A percentile compares a stretch with the other conserved stretches of the same genome.
Evolutionary conservation across 2,113 vertebrate genomes (phyloP).

Genomic region (Pantherophis guttatus): DNA sequence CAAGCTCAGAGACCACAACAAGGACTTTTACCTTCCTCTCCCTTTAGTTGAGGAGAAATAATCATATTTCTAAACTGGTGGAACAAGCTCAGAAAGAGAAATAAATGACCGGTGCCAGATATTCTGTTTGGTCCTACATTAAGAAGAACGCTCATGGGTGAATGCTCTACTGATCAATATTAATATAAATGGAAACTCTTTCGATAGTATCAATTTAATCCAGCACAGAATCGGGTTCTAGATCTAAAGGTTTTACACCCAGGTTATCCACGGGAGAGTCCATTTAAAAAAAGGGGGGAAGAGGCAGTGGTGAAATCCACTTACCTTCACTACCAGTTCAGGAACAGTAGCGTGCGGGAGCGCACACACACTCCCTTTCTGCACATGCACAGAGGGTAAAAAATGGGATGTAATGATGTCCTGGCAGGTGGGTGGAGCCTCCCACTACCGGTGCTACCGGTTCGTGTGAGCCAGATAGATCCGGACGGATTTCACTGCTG

Average conservation of each 20-base stretch:
- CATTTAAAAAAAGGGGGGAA: neutral
- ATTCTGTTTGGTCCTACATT: neutral
- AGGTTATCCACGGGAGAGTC: neutral
- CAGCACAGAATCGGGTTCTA: neutral
- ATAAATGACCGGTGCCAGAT: neutral
- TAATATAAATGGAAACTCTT: neutral
- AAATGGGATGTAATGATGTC: too few species aligned
- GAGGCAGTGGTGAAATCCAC: too few species aligned
- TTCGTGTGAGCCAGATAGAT: too few species aligned
- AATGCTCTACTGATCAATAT: neutral
- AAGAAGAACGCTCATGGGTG: neutral
- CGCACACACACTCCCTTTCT: too few species aligned
- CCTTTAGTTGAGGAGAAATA: neutral
- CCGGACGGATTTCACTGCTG: too few species aligned
- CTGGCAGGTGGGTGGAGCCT: too few species aligned
- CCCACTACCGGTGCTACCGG: too few species aligned
- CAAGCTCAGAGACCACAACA: neutral
- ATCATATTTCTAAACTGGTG: neutral
- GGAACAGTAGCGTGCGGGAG: too few species aligned
- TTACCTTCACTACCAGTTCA: too few species aligned
- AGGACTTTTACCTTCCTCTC: neutral
- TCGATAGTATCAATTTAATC: neutral
- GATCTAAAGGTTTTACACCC: neutral
- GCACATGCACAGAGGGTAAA: too few species aligned
- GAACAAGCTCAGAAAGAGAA: neutral